Evolutionary conservation across 2,797 vertebrate species (phyloP).

Genomic region (Crocidura indochinensis): DNA sequence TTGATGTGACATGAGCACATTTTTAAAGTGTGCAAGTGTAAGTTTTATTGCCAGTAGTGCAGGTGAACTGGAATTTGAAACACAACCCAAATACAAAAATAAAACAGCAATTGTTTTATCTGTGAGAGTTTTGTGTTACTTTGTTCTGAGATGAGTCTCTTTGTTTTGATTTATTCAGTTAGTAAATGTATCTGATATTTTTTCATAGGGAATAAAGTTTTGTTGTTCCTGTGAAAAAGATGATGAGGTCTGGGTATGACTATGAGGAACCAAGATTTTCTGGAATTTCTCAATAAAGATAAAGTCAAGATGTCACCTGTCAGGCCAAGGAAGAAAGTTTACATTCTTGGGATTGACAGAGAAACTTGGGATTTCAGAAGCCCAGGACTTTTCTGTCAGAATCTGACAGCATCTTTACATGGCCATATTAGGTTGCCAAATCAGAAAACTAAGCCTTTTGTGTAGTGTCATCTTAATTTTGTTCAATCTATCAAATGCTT

Average conservation of each 20-base stretch:
- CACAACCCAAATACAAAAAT: constrained; percentile 83
- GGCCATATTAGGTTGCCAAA: constrained; percentile 47
- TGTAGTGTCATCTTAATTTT: constrained; percentile 67
- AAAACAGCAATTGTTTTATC: constrained; percentile 86
- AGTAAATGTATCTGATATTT: constrained; percentile 89
- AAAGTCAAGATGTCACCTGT: constrained; percentile 80
- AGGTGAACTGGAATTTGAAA: constrained; percentile 87
- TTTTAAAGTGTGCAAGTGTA: constrained; percentile 89
- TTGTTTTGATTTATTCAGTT: constrained; percentile 88
- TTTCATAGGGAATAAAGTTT: constrained; percentile 85
- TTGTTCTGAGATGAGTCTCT: constrained; percentile 89
- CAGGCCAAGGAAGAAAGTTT: constrained; percentile 70
- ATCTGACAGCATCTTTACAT: constrained; percentile 74
- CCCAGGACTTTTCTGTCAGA: constrained; percentile 19
- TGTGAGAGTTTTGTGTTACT: constrained; percentile 84
- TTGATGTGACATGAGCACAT: no score
- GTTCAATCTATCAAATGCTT: constrained; percentile 76
- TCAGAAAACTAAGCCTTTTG: constrained; percentile 74
- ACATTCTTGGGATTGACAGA: constrained; percentile 73
- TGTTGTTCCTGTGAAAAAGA: constrained; percentile 77
- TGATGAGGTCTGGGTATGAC: constrained; percentile 47
- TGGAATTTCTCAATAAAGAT: constrained; percentile 81
- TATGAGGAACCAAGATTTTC: constrained; percentile 75
- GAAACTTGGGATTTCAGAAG: constrained; percentile 66
- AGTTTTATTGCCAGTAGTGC: constrained; percentile 90